Percentiles rank a stretch among this genome's conserved stretches.
Conservation (phyloP, 2,797 vertebrate genomes). For the Cyclura pinguis region DNA sequence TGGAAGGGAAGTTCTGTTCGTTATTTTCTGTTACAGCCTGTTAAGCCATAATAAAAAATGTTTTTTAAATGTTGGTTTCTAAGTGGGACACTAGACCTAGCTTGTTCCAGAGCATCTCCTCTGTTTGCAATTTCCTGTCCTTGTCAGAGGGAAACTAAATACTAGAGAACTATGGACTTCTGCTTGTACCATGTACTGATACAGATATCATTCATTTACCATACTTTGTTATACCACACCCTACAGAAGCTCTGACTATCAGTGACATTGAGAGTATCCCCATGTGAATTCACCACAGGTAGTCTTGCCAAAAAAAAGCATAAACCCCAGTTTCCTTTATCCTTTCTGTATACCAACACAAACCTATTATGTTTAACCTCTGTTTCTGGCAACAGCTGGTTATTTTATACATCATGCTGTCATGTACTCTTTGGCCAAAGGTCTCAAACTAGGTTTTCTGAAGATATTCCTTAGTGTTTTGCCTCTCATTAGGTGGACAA, state of each 20-base stretch:
- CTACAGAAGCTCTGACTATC: background rate
- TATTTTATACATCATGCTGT: constrained; percentile 48
- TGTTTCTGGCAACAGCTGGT: constrained; percentile 52
- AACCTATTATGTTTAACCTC: constrained; percentile 41
- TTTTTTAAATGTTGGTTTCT: background rate
- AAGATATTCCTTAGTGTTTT: background rate
- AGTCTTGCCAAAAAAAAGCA: too few species aligned
- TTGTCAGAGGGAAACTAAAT: background rate
- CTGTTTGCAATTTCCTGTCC: background rate
- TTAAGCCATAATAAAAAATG: background rate
- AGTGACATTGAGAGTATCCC: background rate
- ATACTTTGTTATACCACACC: too few species aligned
- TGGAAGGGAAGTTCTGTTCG: background rate
- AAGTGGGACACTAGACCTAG: background rate
- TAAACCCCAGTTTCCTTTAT: constrained; percentile 35
- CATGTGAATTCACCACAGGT: background rate
- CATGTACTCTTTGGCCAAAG: constrained; percentile 53
- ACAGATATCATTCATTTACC: background rate
- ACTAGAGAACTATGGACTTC: background rate
- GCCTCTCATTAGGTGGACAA: too few species aligned
- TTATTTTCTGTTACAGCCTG: background rate
- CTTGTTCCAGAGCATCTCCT: background rate
- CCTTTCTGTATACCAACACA: background rate
- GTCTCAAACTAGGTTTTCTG: constrained; percentile 15
- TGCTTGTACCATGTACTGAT: background rate